phyloP scores from a whole-genome alignment of 2,113 vertebrate species.

The Oriolus oriolus region DNA sequence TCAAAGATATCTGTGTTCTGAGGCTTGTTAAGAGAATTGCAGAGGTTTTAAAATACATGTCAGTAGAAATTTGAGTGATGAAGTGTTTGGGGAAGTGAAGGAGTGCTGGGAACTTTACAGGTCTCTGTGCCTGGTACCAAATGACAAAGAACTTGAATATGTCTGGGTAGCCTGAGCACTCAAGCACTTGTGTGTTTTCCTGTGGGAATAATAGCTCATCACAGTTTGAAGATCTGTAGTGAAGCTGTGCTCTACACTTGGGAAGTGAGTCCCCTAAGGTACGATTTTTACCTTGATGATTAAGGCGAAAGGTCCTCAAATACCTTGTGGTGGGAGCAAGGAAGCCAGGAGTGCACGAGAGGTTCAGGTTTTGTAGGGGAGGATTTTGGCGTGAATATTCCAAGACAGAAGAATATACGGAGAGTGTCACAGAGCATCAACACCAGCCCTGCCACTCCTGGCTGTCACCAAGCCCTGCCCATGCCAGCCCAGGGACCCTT shows the following conservation, averaged over 20 bases:
- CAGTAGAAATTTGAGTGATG: background rate
- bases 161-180: background rate
- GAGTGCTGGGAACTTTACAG: background rate
- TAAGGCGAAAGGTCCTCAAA: background rate
- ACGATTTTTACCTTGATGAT: background rate
- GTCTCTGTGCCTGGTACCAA: background rate
- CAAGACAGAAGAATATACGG: background rate
- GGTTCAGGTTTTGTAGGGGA: background rate
- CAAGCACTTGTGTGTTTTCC: background rate
- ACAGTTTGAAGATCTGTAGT: background rate
- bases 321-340: background rate
- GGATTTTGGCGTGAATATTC: background rate
- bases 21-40: background rate
- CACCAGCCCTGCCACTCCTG: background rate
- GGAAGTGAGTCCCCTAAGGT: background rate
- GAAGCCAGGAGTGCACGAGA: background rate
- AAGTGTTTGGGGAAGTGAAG: background rate
- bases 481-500: background rate
- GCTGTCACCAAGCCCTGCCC: background rate
- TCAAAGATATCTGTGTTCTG: background rate
- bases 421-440: accelerated
- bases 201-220: background rate
- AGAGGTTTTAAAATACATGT: background rate
- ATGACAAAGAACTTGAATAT: background rate
- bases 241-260: background rate